Percentiles rank a stretch among this genome's conserved stretches.
Evolutionary conservation across 2,888 invertebrate species (phyloP).

Genomic region (Orthonevra nobilis): DNA sequence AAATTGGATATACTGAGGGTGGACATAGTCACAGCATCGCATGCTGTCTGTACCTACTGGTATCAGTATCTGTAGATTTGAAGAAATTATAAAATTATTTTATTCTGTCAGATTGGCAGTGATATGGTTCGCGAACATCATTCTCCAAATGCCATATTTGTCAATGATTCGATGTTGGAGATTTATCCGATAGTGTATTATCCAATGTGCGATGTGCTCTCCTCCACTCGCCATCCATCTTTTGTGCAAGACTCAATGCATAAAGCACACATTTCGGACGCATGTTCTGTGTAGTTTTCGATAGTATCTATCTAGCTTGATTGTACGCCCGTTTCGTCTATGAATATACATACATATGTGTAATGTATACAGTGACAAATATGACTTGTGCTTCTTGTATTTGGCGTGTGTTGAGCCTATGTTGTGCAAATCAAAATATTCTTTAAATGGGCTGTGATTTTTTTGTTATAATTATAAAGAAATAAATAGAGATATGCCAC

Average conservation of each 20-base stretch:
- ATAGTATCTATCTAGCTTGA: constrained; percentile 17
- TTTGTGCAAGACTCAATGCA: too few relatives aligned
- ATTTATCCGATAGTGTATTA: constrained; percentile 35
- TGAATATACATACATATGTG: constrained; percentile 17
- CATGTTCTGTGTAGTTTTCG: constrained; percentile 38
- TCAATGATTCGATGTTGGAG: constrained; percentile 63
- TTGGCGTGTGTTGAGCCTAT: constrained; percentile 31
- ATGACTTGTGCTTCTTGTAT: constrained; percentile 4
- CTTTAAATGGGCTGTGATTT: background rate
- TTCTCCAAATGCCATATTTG: constrained; percentile 68
- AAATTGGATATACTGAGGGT: constrained; percentile 61
- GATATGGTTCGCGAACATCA: constrained; percentile 56
- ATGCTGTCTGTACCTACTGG: background rate
- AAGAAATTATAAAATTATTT: constrained; percentile 60
- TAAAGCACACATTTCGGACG: constrained; percentile 57
- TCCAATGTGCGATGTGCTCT: constrained; percentile 13
- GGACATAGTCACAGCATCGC: constrained; percentile 45
- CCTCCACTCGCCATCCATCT: background rate
- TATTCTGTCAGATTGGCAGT: constrained; percentile 51
- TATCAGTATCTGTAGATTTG: constrained; percentile 16
- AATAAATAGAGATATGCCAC: background rate
- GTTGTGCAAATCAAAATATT: constrained; percentile 1
- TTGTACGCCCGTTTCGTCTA: constrained; percentile 23
- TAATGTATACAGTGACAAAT: background rate
- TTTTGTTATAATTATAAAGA: background rate